These are phyloP conservation scores for Lindbergichthys nudifrons DNA, from an alignment of 2,797 vertebrate species.

Conservation along the genomic window DNA sequence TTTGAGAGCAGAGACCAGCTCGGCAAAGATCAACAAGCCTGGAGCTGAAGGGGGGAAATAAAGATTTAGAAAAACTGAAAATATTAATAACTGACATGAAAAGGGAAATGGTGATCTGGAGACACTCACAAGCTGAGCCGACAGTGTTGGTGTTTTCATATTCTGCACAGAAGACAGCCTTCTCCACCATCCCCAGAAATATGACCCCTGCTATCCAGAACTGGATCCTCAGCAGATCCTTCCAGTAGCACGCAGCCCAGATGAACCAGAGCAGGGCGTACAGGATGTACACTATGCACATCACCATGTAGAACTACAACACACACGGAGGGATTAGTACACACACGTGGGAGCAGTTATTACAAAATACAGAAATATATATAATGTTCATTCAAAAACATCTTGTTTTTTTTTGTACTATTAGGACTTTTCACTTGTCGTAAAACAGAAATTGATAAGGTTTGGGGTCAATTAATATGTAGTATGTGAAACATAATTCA, in stretches of 20 bases:
- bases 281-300: slow-evolving; percentile 91
- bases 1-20: slow-evolving; percentile 89
- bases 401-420: not conserved
- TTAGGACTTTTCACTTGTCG: not conserved
- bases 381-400: slow-evolving; percentile 9
- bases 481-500: not conserved
- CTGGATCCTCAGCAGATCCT: slow-evolving; percentile 92
- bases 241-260: slow-evolving; percentile 93
- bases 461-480: not conserved
- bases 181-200: slow-evolving; percentile 92
- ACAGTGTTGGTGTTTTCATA: slow-evolving; percentile 89
- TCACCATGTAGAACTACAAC: slow-evolving; percentile 92
- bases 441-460: not conserved
- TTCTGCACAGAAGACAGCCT: slow-evolving; percentile 91
- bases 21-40: slow-evolving; percentile 88
- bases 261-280: slow-evolving; percentile 90
- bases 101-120: not conserved
- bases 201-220: slow-evolving; percentile 94
- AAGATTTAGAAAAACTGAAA: not conserved
- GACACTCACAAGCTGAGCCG: slow-evolving; percentile 87
- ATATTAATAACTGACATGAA: not conserved
- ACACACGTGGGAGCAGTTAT: slow-evolving; percentile 37
- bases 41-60: slow-evolving; percentile 74
- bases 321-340: slow-evolving; percentile 26
- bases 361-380: slow-evolving; percentile 4